Conservation (phyloP, 1,140 invertebrate genomes). For the Littorina saxatilis region DNA sequence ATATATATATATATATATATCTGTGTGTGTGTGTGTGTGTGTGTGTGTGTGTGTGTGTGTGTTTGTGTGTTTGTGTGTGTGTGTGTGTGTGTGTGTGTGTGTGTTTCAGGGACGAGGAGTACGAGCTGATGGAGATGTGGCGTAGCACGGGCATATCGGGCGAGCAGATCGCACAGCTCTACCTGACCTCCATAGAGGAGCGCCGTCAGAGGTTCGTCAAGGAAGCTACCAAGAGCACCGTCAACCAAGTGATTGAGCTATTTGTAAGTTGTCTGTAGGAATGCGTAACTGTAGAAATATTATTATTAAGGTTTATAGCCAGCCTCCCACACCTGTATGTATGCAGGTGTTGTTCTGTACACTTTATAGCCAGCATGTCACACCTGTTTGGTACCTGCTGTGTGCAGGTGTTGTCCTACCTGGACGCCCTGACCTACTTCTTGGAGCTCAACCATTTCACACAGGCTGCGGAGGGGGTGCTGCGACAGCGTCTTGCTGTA, state of each 20-base stretch:
- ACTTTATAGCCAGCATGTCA: too few species aligned
- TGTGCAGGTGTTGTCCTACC: conserved; percentile 41
- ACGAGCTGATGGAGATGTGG: conserved; percentile 48
- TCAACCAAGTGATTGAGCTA: conserved; percentile 12
- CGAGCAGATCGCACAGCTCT: conserved; percentile 39
- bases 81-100: not conserved
- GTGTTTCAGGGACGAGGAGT: conserved; percentile 42
- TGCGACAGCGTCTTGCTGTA: conserved; percentile 22
- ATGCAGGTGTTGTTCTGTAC: not conserved
- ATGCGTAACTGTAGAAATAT: not conserved
- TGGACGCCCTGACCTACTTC: conserved; percentile 37
- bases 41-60: conserved; percentile 14
- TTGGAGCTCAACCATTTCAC: conserved; percentile 40
- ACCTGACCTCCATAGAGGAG: conserved; percentile 24
- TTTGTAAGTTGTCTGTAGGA: conserved; percentile 4
- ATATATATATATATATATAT: too few species aligned
- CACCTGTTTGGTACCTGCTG: not conserved
- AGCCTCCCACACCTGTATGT: not conserved
- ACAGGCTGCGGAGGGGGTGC: conserved; percentile 16
- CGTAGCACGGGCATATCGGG: conserved; percentile 25
- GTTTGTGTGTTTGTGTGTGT: conserved; percentile 17
- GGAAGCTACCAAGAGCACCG: not conserved
- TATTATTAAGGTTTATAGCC: too few species aligned
- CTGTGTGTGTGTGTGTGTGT: conserved; percentile 3
- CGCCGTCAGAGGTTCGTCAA: not conserved